Percentiles rank a stretch among this genome's conserved stretches.
Evolutionary conservation across 1,140 invertebrate species (phyloP).

Genomic region (Dryas iulia): DNA sequence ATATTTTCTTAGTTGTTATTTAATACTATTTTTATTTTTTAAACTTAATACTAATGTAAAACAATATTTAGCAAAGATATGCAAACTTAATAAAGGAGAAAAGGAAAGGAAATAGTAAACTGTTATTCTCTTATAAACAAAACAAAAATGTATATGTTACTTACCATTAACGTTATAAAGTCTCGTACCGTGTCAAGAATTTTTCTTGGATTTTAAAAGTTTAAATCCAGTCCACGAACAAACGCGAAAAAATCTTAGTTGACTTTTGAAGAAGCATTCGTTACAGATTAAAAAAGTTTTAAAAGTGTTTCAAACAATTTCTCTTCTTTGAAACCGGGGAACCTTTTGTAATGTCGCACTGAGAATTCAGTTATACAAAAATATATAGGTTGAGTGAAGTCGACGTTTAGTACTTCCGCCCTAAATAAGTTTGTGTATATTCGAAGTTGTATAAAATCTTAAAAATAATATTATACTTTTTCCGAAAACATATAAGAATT

Average conservation of each 20-base stretch:
- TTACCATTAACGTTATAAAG: not conserved
- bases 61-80: no score
- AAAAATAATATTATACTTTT: no score
- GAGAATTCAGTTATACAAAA: not conserved
- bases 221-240: slow-evolving; percentile 22
- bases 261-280: slow-evolving; percentile 25
- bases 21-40: no score
- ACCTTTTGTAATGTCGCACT: not conserved
- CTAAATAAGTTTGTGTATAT: not conserved
- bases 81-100: no score
- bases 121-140: no score
- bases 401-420: not conserved
- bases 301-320: slow-evolving; percentile 13
- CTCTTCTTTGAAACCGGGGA: slow-evolving; percentile 2
- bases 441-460: no score
- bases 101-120: no score
- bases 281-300: slow-evolving; percentile 33
- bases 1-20: no score
- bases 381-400: not conserved
- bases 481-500: no score
- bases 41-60: no score
- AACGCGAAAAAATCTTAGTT: slow-evolving; percentile 18
- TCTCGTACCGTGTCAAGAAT: not conserved
- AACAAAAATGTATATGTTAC: no score
- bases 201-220: slow-evolving; percentile 25